Percentiles rank a stretch among this genome's conserved stretches.
phyloP scores from a whole-genome alignment of 2,797 vertebrate species.

The Rhadinocentrus ornatus region DNA sequence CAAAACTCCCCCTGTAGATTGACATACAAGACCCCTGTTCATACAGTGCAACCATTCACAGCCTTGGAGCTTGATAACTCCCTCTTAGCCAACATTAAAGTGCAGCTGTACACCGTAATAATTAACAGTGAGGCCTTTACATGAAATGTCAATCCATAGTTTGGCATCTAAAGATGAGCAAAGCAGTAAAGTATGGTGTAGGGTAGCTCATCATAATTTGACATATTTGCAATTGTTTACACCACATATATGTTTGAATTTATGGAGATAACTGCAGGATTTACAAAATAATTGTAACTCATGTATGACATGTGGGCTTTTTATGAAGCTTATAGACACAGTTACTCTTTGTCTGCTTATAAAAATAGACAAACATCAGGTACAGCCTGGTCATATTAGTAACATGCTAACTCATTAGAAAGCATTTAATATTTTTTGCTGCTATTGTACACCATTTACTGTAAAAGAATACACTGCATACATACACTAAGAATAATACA shows the following conservation, averaged over 20 bases:
- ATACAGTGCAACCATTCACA: conserved; percentile 70
- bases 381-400: background rate
- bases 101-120: conserved; percentile 73
- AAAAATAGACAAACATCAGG: background rate
- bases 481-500: too few species aligned
- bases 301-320: too few species aligned
- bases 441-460: background rate
- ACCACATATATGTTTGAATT: too few species aligned
- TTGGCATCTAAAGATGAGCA: conserved; percentile 36
- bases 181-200: conserved; percentile 25
- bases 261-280: too few species aligned
- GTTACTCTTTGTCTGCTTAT: too few species aligned
- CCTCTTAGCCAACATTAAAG: conserved; percentile 62
- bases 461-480: background rate
- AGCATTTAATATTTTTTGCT: background rate
- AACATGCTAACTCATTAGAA: background rate
- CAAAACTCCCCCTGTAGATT: conserved; percentile 66
- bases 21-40: conserved; percentile 67
- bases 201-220: background rate
- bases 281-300: too few species aligned
- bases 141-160: conserved; percentile 66
- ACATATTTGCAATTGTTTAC: too few species aligned
- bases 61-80: conserved; percentile 56
- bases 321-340: too few species aligned
- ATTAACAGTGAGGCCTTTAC: conserved; percentile 67